These are phyloP conservation scores for Lacerta agilis DNA, from an alignment of 2,797 vertebrate genomes.

Conservation along the genomic window DNA sequence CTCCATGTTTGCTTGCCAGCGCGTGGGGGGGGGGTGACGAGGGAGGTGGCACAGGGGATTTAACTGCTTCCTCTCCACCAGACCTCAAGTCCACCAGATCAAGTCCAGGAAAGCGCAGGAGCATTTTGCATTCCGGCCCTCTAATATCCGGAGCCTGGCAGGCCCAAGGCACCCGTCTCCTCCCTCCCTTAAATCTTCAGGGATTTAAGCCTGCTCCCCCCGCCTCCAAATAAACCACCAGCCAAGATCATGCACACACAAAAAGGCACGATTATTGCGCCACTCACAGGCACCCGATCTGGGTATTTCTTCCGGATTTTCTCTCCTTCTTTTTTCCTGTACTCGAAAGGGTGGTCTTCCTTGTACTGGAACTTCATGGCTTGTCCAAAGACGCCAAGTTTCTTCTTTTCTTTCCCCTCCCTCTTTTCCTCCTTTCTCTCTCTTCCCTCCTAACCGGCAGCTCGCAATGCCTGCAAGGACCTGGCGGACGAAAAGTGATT, in stretches of 20 bases:
- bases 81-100: not conserved
- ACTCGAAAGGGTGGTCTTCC: slow-evolving; percentile 97
- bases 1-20: slow-evolving; percentile 32
- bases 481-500: not conserved
- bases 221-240: too few species aligned
- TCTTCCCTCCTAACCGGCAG: not conserved
- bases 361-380: slow-evolving; percentile 98
- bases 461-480: accelerated
- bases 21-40: not conserved
- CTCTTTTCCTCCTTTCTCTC: not conserved
- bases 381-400: not conserved
- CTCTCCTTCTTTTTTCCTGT: slow-evolving; percentile 97
- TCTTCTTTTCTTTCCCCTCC: not conserved
- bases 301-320: slow-evolving; percentile 99
- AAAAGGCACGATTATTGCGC: not conserved
- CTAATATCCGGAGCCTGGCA: too few species aligned
- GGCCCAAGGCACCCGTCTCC: too few species aligned
- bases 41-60: not conserved
- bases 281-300: slow-evolving; percentile 96
- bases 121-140: not conserved
- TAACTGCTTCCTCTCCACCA: slow-evolving; percentile 32
- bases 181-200: not conserved
- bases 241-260: too few species aligned
- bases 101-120: not conserved
- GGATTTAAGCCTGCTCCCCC: too few species aligned